Evolutionary conservation across 2,888 invertebrate genomes (phyloP).

Genomic region (Lasioglossum zephyrum): DNA sequence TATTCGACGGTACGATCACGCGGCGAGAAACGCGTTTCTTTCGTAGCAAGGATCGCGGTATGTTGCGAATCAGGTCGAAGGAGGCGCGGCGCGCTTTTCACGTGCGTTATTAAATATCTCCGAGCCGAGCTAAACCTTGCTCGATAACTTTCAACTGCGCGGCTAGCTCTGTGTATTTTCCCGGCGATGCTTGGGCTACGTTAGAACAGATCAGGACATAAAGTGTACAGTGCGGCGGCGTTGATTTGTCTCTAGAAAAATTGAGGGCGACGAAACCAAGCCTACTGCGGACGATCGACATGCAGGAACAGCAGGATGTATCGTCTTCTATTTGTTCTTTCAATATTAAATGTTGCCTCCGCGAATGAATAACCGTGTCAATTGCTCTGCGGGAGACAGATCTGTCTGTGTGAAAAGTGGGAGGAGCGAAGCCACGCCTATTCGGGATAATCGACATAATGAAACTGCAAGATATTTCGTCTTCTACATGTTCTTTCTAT

Average conservation of each 20-base stretch:
- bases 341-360: not conserved
- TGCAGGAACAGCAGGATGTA: not conserved
- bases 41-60: constrained; percentile 21
- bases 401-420: not conserved
- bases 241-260: not conserved
- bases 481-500: not conserved
- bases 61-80: constrained; percentile 56
- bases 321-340: not conserved
- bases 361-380: not conserved
- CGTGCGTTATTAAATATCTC: constrained; percentile 57
- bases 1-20: constrained; percentile 20
- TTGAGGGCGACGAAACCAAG: not conserved
- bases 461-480: not conserved
- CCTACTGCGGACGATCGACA: not conserved
- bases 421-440: not conserved
- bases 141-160: constrained; percentile 56
- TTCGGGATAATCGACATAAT: not conserved
- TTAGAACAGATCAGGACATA: not conserved
- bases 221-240: not conserved
- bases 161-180: not conserved
- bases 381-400: not conserved
- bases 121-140: constrained; percentile 37
- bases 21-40: constrained; percentile 45
- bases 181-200: not conserved
- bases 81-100: constrained; percentile 60